phyloP scores from a whole-genome alignment of 2,888 invertebrate genomes.

The Drosophila helvetica region DNA sequence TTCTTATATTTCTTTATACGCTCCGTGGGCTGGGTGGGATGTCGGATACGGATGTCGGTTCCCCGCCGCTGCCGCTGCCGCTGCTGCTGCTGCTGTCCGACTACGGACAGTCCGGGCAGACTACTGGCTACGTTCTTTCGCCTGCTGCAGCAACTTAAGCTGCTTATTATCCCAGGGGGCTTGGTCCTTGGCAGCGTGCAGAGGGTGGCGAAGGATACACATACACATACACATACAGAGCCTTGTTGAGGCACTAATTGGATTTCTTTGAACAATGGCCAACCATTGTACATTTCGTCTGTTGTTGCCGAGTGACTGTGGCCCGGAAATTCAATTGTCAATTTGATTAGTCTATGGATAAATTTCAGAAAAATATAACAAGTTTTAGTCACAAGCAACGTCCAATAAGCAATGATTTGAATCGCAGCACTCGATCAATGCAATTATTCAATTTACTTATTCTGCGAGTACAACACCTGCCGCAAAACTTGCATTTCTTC shows the following conservation, averaged over 20 bases:
- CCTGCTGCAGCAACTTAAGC: constrained; percentile 55
- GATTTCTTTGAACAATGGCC: constrained; percentile 55
- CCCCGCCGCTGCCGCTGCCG: constrained; percentile 8
- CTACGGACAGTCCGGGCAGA: constrained; percentile 23
- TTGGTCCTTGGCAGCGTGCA: background rate
- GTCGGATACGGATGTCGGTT: too few species aligned
- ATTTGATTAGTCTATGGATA: constrained; percentile 29
- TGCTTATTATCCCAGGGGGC: constrained; percentile 74
- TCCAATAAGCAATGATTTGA: too few species aligned
- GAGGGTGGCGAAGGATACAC: background rate
- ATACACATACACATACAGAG: constrained; percentile 11
- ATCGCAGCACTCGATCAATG: too few species aligned
- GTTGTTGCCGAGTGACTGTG: constrained; percentile 7
- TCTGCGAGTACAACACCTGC: too few species aligned
- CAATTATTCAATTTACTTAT: too few species aligned
- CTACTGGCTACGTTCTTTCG: constrained; percentile 18
- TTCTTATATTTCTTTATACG: constrained; percentile 48
- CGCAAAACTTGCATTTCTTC: too few species aligned
- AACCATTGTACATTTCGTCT: constrained; percentile 24
- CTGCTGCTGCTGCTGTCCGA: constrained; percentile 1
- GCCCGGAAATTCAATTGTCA: constrained; percentile 32
- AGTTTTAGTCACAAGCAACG: background rate
- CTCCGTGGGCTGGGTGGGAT: constrained; percentile 15
- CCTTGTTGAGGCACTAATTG: constrained; percentile 58
- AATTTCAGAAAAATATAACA: constrained; percentile 12